Percentiles rank a stretch among this genome's conserved stretches.
These are phyloP conservation scores for Ceramica pisi DNA, from an alignment of 2,888 invertebrate species.

Conservation along the genomic window DNA sequence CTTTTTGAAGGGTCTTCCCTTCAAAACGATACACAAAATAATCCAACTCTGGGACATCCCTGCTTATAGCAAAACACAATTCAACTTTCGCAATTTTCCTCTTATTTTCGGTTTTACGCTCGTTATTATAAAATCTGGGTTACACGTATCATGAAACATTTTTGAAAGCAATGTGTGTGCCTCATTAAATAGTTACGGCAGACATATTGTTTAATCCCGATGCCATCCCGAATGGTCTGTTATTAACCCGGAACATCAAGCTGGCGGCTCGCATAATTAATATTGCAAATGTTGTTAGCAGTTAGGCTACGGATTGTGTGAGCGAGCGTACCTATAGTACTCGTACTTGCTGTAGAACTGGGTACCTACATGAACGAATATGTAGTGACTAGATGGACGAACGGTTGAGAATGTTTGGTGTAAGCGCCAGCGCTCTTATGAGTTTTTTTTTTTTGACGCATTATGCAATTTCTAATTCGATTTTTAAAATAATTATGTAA, in stretches of 20 bases:
- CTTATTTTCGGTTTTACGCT: slow-evolving; percentile 12
- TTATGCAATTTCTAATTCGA: background rate
- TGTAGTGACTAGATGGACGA: background rate
- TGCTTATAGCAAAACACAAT: slow-evolving; percentile 33
- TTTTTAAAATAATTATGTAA: no score
- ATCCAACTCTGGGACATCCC: background rate
- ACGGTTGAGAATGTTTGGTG: background rate
- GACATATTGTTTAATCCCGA: slow-evolving; percentile 83
- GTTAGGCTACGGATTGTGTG: slow-evolving; percentile 76
- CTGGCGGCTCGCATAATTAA: slow-evolving; percentile 84
- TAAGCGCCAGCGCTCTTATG: slow-evolving; percentile 29
- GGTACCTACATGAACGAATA: background rate
- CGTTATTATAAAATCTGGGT: slow-evolving; percentile 46
- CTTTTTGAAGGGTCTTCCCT: background rate
- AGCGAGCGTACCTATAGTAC: slow-evolving; percentile 42
- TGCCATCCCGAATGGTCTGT: slow-evolving; percentile 80
- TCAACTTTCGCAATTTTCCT: slow-evolving; percentile 32
- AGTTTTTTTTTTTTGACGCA: background rate
- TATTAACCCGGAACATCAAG: slow-evolving; percentile 82
- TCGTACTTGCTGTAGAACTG: slow-evolving; percentile 4
- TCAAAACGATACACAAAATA: slow-evolving; percentile 9
- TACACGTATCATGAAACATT: slow-evolving; percentile 61
- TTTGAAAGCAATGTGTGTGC: slow-evolving; percentile 68
- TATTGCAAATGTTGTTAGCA: slow-evolving; percentile 90
- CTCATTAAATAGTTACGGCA: slow-evolving; percentile 82